Conservation (phyloP, 2,888 invertebrate species). For the Dascillus cervinus region DNA sequence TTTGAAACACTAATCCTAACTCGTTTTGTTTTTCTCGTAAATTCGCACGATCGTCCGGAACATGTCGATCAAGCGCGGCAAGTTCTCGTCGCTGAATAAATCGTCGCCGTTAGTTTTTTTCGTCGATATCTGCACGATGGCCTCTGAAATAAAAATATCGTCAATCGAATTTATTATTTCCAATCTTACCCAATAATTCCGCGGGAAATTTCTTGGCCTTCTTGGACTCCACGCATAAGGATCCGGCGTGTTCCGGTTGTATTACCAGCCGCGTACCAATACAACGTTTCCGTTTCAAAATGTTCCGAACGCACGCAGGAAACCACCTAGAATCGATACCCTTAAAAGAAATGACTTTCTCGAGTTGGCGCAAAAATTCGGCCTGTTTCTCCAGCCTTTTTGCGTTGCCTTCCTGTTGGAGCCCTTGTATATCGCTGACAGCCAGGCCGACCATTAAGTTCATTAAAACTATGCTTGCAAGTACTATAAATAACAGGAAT, state of each 20-base stretch:
- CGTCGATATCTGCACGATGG: too few species aligned
- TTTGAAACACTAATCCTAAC: too few species aligned
- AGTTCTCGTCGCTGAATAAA: too few species aligned
- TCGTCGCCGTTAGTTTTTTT: too few species aligned
- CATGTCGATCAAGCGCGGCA: too few species aligned
- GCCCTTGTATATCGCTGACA: conserved; percentile 46
- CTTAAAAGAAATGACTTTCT: conserved; percentile 27
- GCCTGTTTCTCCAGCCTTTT: conserved; percentile 37
- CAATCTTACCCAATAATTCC: conserved; percentile 26
- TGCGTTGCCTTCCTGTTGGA: conserved; percentile 30
- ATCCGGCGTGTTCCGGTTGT: conserved; percentile 14
- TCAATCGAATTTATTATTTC: neutral
- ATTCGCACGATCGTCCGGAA: too few species aligned
- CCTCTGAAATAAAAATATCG: conserved; percentile 5
- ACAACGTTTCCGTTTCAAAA: conserved; percentile 14
- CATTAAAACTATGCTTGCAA: conserved; percentile 49
- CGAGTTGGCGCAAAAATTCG: conserved; percentile 37
- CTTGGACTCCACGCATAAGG: conserved; percentile 16
- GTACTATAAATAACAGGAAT: conserved; percentile 45
- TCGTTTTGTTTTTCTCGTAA: too few species aligned
- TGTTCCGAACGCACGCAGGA: conserved; percentile 13
- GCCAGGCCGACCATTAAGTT: conserved; percentile 50
- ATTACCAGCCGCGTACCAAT: conserved; percentile 15
- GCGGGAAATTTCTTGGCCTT: conserved; percentile 23
- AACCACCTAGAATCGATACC: conserved; percentile 14